Base-by-base conservation (phyloP, 2,888 invertebrate species). In the Cerastis leucographa region DNA sequence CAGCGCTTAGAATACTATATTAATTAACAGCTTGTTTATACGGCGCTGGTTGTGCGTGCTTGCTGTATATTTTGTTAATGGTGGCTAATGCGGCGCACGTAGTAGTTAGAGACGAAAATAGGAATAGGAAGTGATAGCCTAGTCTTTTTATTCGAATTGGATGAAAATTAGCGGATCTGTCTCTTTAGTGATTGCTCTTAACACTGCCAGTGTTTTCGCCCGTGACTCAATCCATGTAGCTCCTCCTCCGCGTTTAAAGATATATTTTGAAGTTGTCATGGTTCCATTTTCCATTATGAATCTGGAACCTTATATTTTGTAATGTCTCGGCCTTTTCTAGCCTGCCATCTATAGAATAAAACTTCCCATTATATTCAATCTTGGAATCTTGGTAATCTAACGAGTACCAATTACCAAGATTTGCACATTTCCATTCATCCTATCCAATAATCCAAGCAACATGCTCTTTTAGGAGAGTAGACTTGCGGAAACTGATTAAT, bases 1-100 rank as follows among this genome's bases (percentile, higher is more conserved):
- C 69, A 71, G 70, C 74, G 85, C 87, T 76, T 79, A 67, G 83
- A 87, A 88, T 85, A 85, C 77, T 76, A 85, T 87, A 88, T 87
- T 83, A 84, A 86, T 84, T 78, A 85, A 80, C 76, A 68, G 54
- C 54, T 61, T 80, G 79, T 87, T 76, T 86, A 86, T 81, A 79
- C 73, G 72, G 19, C 22, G 49, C 51, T 40, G 64, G n/a, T 74
- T 71, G 49, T 65, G 71, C 72, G 78, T 79, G 81, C 64, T 71
- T 51, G 73, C 49, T 85, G 81, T 89, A 84, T 86, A 81, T 80
- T 68, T 81, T 71, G 76, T 78, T 80, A 87, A 87, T 88, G 87
- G 78, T 65, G 69, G 76, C 78, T 85, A 83, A 88, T 88, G 82
- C 29, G 65, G 46, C 22, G 22, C 25, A 35, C 61, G 61, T 84